Percentiles rank a stretch among this genome's conserved stretches.
Conservation (phyloP, 1,140 invertebrate species). For the Hermatobates lingyangjiaoensis region DNA sequence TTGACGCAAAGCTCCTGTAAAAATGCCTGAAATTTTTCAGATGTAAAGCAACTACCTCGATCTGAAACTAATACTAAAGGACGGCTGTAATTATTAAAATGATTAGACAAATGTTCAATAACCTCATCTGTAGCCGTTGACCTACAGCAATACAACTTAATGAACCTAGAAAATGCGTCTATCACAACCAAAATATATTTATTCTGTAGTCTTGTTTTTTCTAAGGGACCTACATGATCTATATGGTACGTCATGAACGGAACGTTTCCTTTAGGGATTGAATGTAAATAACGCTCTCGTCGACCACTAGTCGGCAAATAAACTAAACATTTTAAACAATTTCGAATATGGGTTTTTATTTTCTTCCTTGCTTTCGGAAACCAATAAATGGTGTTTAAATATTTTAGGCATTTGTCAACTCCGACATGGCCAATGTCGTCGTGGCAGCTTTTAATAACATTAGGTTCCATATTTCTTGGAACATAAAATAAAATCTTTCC, state of each 20-base stretch:
- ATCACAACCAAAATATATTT: conserved; percentile 10
- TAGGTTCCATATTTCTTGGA: conserved; percentile 10
- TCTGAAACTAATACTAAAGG: background rate
- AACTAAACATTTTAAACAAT: conserved; percentile 18
- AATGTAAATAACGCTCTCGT: background rate
- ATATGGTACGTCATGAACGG: background rate
- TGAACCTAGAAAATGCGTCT: conserved; percentile 14
- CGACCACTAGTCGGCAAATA: conserved; percentile 10
- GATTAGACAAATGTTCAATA: background rate
- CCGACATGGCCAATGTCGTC: conserved; percentile 19
- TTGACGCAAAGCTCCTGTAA: background rate
- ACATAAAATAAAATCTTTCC: conserved; percentile 11
- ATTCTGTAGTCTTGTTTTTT: conserved; percentile 7
- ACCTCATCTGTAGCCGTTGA: conserved; percentile 1
- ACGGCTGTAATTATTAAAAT: background rate
- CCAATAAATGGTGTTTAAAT: conserved; percentile 12
- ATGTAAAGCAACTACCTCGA: background rate
- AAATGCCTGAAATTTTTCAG: background rate
- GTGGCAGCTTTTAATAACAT: conserved; percentile 13
- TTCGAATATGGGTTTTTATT: conserved; percentile 9
- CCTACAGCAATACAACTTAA: conserved; percentile 10
- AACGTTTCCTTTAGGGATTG: background rate
- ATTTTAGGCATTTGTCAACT: conserved; percentile 14
- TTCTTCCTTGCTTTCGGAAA: conserved; percentile 14
- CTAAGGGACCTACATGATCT: background rate